These are phyloP conservation scores for Vanessa atalanta DNA, from an alignment of 1,140 invertebrate species.

Conservation along the genomic window DNA sequence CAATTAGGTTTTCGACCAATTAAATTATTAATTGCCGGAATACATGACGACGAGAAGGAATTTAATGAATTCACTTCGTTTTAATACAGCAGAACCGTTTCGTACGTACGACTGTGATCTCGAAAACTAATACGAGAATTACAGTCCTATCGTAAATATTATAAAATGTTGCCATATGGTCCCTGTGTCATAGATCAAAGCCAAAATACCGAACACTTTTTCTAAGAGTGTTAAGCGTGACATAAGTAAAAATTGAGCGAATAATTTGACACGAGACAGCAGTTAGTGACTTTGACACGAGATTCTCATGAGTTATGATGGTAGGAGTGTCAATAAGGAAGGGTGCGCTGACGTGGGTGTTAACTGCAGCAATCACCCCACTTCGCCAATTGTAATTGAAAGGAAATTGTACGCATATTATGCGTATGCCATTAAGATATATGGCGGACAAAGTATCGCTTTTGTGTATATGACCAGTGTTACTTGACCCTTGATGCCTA, in stretches of 20 bases:
- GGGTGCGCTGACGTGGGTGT: constrained; percentile 27
- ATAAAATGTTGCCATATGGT: too few species aligned
- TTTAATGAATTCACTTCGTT: not conserved
- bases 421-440: not conserved
- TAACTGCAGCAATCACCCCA: constrained; percentile 19
- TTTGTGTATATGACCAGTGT: not conserved
- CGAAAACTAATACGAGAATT: too few species aligned
- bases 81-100: too few species aligned
- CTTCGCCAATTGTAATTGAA: constrained; percentile 26
- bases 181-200: too few species aligned
- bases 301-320: not conserved
- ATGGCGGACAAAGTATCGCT: not conserved
- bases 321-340: constrained; percentile 24
- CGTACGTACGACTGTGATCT: too few species aligned
- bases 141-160: too few species aligned
- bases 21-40: constrained; percentile 6
- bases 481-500: not conserved
- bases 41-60: not conserved
- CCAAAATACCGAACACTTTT: too few species aligned
- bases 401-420: constrained; percentile 9
- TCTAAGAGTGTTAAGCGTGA: too few species aligned
- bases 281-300: not conserved
- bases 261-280: too few species aligned
- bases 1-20: not conserved
- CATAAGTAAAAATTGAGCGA: too few species aligned